These are phyloP conservation scores for Halcyon chelicuti DNA, from an alignment of 2,797 vertebrate species.

Conservation along the genomic window DNA sequence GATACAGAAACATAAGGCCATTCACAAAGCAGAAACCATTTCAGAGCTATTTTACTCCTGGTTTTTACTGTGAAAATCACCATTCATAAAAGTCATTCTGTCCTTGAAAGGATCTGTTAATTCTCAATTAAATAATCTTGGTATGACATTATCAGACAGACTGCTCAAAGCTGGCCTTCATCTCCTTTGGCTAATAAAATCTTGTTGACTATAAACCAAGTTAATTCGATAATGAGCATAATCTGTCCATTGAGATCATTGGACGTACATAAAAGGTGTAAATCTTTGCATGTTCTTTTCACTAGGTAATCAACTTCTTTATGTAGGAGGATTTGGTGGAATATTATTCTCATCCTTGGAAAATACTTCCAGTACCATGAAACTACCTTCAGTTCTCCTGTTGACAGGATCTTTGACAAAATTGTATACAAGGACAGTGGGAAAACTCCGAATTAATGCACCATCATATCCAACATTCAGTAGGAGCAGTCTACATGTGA, in stretches of 20 bases:
- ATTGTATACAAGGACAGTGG: not conserved
- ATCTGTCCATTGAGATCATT: not conserved
- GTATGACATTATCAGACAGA: not conserved
- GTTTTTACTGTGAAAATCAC: not conserved
- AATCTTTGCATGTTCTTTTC: not conserved
- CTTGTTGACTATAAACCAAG: rapidly evolving
- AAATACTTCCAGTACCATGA: not conserved
- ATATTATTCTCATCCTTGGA: not conserved
- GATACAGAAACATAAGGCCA: not conserved
- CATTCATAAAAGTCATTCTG: not conserved
- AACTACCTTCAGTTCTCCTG: not conserved
- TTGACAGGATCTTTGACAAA: not conserved
- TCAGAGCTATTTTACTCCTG: not conserved
- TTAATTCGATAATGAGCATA: not conserved
- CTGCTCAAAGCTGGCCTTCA: not conserved
- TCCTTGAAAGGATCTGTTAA: not conserved
- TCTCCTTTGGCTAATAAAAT: not conserved
- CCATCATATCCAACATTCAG: not conserved
- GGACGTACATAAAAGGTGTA: not conserved
- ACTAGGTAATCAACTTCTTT: not conserved
- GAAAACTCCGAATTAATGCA: not conserved
- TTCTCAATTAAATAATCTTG: not conserved
- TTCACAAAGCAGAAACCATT: not conserved
- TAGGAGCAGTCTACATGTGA: rapidly evolving
- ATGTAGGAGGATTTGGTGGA: not conserved